These are phyloP conservation scores for Matsumyia berberina DNA, from an alignment of 2,888 invertebrate genomes.

Conservation along the genomic window DNA sequence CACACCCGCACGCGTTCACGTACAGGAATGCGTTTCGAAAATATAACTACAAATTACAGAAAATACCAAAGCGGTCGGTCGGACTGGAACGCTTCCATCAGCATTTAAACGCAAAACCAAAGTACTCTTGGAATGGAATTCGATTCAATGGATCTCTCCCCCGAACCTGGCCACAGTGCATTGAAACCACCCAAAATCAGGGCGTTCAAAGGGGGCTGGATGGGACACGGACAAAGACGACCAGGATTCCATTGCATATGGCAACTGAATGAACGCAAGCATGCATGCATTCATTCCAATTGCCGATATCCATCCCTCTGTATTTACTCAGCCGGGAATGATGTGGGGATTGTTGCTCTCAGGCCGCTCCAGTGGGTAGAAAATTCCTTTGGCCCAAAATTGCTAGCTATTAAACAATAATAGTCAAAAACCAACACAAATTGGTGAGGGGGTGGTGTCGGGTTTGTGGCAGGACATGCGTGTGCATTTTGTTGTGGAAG, in stretches of 20 bases:
- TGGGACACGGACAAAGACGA: background rate
- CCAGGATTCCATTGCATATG: constrained; percentile 35
- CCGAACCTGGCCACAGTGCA: constrained; percentile 8
- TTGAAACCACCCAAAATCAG: constrained; percentile 49
- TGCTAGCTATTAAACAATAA: constrained; percentile 71
- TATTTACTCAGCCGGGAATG: constrained; percentile 49
- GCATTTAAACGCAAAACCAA: constrained; percentile 65
- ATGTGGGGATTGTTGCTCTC: constrained; percentile 47
- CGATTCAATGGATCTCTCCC: constrained; percentile 44
- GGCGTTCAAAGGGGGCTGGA: constrained; percentile 6
- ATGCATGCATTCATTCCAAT: constrained; percentile 66
- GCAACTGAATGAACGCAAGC: constrained; percentile 61
- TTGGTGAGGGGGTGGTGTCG: constrained; percentile 8
- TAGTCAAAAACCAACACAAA: constrained; percentile 64
- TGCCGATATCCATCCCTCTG: constrained; percentile 45
- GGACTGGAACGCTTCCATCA: constrained; percentile 32
- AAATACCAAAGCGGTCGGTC: constrained; percentile 29
- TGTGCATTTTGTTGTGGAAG: constrained; percentile 12
- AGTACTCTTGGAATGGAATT: constrained; percentile 63
- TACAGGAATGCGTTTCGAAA: constrained; percentile 40
- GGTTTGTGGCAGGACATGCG: constrained; percentile 25
- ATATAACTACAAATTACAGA: constrained; percentile 64
- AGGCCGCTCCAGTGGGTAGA: constrained; percentile 50
- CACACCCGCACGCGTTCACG: background rate
- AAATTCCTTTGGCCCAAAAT: constrained; percentile 69